Base-by-base conservation (phyloP, 2,888 invertebrate species). In the Syritta pipiens region DNA sequence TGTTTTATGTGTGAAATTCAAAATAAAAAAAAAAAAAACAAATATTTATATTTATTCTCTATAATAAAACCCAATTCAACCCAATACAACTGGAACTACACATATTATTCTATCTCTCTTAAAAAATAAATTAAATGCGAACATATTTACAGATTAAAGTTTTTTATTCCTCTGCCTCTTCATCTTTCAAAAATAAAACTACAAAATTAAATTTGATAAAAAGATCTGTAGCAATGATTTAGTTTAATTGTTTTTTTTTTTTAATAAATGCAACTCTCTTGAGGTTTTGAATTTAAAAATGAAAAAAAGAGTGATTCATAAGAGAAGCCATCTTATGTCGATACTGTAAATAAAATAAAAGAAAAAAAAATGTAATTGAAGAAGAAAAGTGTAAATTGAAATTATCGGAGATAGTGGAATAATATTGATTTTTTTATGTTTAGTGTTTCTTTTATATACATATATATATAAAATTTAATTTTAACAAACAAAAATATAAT, bases 321-420 rank as follows among this genome's bases (percentile, higher is more conserved):
- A 30, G 10, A 7, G 46, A 46, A 65, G 12, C 5, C 12, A 42
- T 51, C 32, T 42, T 49, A 32, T 59, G 40, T 44, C 67, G 42
- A 53, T 24, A 30, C 35, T 79, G 79, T 79, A 79, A 79, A 79
- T 79, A 79, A 35, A 30, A 30, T 14, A 49, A 40, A 62, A 0
- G 62, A 68, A 55, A 24, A 59, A 40, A 12, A 22, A 59, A 44
- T 22, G 24, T 20, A 14, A 26, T 17, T 2, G 7, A 32, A 24
- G 28, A 32, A 40, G 22, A 60, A 60, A 32, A 30, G 37, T 79
- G 79, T 79, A 79, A 35, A 79, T 74, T 79, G 55, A 71, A 71
- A 55, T 71, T 79, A 79, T 62, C 62, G 79, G 79, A 74, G 74
- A 74, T 79, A 79, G 79, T 79, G 79, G 67, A 79, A 74, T 68